Conservation (phyloP, 1,140 invertebrate genomes). For the Formica selysi region DNA sequence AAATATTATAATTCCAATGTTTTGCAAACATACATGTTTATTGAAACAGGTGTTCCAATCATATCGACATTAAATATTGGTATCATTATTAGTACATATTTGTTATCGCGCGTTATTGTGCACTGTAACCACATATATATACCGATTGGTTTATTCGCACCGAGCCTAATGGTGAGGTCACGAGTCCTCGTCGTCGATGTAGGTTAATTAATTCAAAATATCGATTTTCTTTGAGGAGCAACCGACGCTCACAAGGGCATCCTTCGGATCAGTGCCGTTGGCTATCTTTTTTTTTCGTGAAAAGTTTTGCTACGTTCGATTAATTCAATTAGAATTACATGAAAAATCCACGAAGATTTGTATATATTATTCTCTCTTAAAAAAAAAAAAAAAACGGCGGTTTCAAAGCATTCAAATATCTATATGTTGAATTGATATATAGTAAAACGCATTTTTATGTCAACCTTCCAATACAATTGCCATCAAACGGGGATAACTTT, state of each 20-base stretch:
- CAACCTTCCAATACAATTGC: background rate
- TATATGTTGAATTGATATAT: background rate
- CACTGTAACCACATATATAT: background rate
- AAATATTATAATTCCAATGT: background rate
- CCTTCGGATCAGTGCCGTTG: slow-evolving; percentile 13
- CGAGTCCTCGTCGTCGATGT: slow-evolving; percentile 57
- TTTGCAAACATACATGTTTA: background rate
- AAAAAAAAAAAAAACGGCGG: background rate
- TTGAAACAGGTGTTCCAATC: background rate
- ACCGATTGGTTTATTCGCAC: slow-evolving; percentile 15
- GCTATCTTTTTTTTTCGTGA: background rate
- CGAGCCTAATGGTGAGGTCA: slow-evolving; percentile 41
- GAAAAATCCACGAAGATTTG: background rate
- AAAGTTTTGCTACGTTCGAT: background rate
- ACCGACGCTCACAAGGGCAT: slow-evolving; percentile 51
- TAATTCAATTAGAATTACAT: background rate
- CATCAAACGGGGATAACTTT: slow-evolving; percentile 14
- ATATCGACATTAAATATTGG: background rate
- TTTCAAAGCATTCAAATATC: background rate
- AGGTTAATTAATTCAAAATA: slow-evolving; percentile 71
- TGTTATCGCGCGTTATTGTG: background rate
- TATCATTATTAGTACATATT: slow-evolving; percentile 24
- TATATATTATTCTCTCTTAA: background rate
- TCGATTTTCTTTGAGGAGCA: slow-evolving; percentile 61
- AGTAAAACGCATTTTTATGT: slow-evolving; percentile 15